phyloP scores from a whole-genome alignment of 2,888 invertebrate species.

The Creontiades dilutus region DNA sequence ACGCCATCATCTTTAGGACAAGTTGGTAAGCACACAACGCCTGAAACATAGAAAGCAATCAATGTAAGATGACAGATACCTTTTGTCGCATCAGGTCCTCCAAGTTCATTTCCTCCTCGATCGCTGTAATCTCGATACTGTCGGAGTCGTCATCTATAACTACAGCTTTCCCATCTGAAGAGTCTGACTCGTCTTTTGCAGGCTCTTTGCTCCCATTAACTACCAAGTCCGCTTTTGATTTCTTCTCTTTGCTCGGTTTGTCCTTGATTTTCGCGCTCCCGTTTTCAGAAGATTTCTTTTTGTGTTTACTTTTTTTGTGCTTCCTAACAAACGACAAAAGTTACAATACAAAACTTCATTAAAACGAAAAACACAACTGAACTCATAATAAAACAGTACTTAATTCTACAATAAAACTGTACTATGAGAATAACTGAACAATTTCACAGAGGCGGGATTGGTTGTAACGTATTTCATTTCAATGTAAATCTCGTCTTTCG shows the following conservation, averaged over 20 bases:
- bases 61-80: no score
- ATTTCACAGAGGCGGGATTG: no score
- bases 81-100: constrained; percentile 95
- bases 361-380: no score
- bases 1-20: no score
- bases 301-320: constrained; percentile 80
- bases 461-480: no score
- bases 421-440: no score
- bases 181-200: constrained; percentile 70
- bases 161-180: constrained; percentile 72
- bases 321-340: constrained; percentile 76
- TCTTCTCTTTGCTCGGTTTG: constrained; percentile 78
- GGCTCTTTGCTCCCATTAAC: constrained; percentile 77
- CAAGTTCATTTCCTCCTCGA: constrained; percentile 91
- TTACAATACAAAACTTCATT: not conserved
- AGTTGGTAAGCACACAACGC: no score
- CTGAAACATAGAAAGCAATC: no score
- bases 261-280: constrained; percentile 77
- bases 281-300: constrained; percentile 79
- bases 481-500: no score
- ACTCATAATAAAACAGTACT: no score
- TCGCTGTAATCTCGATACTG: constrained; percentile 85
- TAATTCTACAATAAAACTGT: no score
- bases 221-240: constrained; percentile 78
- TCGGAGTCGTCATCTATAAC: constrained; percentile 78